phyloP scores from a whole-genome alignment of 2,113 vertebrate species.

The Nestor notabilis region DNA sequence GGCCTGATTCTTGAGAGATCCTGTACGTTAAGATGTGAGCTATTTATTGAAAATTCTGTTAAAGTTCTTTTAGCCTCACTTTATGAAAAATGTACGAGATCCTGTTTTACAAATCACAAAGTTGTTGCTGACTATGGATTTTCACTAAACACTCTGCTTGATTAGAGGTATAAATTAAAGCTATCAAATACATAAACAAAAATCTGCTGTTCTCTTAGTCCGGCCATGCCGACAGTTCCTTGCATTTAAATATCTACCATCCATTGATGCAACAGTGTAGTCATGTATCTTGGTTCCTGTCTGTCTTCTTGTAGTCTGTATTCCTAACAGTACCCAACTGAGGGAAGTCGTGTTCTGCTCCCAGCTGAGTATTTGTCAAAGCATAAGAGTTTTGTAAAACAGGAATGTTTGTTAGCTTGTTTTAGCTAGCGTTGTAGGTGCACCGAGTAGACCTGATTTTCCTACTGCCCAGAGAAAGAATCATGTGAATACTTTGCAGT shows the following conservation, averaged over 20 bases:
- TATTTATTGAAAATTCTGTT: neutral
- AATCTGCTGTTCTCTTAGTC: neutral
- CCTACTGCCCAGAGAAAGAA: neutral
- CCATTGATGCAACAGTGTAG: neutral
- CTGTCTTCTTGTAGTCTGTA: neutral
- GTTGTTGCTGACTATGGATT: neutral
- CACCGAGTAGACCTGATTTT: neutral
- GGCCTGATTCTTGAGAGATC: neutral
- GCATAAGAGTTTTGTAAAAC: neutral
- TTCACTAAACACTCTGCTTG: neutral
- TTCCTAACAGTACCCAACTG: neutral
- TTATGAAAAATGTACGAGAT: neutral
- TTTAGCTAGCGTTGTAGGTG: neutral
- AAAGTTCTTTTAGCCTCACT: neutral
- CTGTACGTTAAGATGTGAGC: rapidly evolving
- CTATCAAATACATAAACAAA: neutral
- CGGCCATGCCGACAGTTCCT: neutral
- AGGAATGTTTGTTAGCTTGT: neutral
- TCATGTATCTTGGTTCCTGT: neutral
- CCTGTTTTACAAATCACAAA: neutral
- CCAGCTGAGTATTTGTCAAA: neutral
- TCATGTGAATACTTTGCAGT: neutral
- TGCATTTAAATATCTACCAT: neutral
- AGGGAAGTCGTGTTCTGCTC: neutral
- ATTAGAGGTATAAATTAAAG: neutral